phyloP scores from a whole-genome alignment of 2,888 invertebrate genomes.

The Willowsia nigromaculata region DNA sequence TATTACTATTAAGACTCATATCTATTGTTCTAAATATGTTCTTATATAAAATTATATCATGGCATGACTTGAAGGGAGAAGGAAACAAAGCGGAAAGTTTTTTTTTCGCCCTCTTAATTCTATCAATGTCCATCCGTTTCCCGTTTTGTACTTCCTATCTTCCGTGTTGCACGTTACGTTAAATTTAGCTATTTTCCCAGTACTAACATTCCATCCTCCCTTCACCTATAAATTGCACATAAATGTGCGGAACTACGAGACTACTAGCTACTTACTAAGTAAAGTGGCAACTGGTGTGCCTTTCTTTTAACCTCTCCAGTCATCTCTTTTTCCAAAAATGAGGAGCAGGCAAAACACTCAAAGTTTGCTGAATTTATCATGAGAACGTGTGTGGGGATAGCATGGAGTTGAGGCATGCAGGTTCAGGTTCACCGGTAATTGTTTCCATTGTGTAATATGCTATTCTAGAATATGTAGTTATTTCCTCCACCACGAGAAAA shows the following conservation, averaged over 20 bases:
- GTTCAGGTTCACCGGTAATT: constrained; percentile 23
- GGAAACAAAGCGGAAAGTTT: neutral
- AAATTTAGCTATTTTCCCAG: constrained; percentile 8
- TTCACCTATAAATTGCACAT: constrained; percentile 55
- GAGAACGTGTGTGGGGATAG: neutral
- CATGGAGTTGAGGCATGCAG: too few species aligned
- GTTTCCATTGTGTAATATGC: neutral
- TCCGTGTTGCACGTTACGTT: constrained; percentile 12
- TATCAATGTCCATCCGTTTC: constrained; percentile 44
- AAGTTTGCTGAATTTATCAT: neutral
- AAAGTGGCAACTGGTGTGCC: neutral
- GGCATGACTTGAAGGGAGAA: constrained; percentile 34
- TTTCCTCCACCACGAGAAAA: neutral
- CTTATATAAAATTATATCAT: neutral
- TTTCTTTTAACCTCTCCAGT: neutral
- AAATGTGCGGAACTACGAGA: neutral
- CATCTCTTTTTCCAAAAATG: neutral
- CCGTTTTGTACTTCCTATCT: constrained; percentile 17
- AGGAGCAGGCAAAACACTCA: neutral
- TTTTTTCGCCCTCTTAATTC: constrained; percentile 31
- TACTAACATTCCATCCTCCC: constrained; percentile 9
- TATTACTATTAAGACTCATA: neutral
- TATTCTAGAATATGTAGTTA: neutral
- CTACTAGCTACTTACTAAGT: neutral
- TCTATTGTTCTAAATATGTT: neutral